Conservation (phyloP, 2,888 invertebrate species). For the Tipula helvola region DNA sequence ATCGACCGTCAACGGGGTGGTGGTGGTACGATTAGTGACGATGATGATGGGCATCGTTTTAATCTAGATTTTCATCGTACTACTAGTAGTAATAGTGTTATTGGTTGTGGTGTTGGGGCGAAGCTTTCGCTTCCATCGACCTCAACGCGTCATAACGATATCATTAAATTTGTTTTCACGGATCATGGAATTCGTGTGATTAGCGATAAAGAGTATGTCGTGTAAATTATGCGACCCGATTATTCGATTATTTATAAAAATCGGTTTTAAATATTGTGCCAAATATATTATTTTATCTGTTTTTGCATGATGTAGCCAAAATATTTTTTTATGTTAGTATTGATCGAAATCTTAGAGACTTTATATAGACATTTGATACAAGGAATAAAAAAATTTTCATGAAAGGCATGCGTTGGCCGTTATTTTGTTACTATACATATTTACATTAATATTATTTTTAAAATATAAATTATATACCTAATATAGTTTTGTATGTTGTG, state of each 20-base stretch:
- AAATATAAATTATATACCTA: not conserved
- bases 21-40: not conserved
- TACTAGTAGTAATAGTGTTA: conserved; percentile 26
- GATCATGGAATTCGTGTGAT: conserved; percentile 69
- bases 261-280: not conserved
- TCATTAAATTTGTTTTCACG: conserved; percentile 59
- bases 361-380: not conserved
- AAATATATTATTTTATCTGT: not conserved
- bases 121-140: conserved; percentile 17
- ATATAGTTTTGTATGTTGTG: not conserved
- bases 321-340: not conserved
- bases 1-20: not conserved
- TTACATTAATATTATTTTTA: not conserved
- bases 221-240: conserved; percentile 27
- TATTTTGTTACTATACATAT: not conserved
- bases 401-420: not conserved
- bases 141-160: conserved; percentile 39
- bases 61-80: not conserved
- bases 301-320: not conserved
- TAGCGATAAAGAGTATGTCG: conserved; percentile 64
- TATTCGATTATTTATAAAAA: not conserved
- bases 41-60: not conserved
- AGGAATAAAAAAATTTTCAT: not conserved
- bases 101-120: conserved; percentile 21
- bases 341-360: not conserved